Percentiles rank a stretch among this genome's conserved stretches.
Conservation (phyloP, 2,113 vertebrate species). For the Gorsachius goisagi region DNA sequence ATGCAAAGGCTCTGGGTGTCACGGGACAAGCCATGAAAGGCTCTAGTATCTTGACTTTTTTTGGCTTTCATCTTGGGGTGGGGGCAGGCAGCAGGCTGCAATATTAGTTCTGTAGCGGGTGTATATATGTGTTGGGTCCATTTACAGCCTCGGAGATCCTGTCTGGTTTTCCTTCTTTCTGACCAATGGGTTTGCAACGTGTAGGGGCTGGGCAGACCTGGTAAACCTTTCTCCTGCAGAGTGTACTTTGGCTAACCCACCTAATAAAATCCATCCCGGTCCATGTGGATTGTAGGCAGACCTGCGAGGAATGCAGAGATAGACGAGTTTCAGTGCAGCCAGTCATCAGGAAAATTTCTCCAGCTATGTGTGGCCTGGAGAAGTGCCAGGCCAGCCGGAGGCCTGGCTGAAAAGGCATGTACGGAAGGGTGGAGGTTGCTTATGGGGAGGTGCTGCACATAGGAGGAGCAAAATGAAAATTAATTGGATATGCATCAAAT, state of each 20-base stretch:
- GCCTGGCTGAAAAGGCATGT: neutral
- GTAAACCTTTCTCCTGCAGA: neutral
- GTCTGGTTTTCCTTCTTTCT: neutral
- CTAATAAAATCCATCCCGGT: neutral
- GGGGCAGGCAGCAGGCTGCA: neutral
- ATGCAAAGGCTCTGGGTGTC: neutral
- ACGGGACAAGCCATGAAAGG: neutral
- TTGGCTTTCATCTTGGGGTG: neutral
- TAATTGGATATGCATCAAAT: accelerated
- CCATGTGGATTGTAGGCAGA: neutral
- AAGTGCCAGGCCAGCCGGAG: slow-evolving; percentile 36
- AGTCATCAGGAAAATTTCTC: neutral
- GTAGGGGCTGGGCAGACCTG: neutral
- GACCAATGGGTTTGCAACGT: accelerated
- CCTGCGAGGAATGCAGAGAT: slow-evolving; percentile 47
- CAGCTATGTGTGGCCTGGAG: slow-evolving; percentile 65
- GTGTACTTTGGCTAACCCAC: slow-evolving; percentile 54
- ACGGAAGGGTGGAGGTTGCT: neutral
- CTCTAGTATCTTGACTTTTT: neutral
- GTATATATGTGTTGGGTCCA: accelerated
- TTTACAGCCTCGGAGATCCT: neutral
- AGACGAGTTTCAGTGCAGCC: neutral
- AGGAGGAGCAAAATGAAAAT: neutral
- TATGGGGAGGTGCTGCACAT: neutral
- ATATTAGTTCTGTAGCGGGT: accelerated